phyloP scores from a whole-genome alignment of 2,113 vertebrate species.

The Anser brachyrhynchus region DNA sequence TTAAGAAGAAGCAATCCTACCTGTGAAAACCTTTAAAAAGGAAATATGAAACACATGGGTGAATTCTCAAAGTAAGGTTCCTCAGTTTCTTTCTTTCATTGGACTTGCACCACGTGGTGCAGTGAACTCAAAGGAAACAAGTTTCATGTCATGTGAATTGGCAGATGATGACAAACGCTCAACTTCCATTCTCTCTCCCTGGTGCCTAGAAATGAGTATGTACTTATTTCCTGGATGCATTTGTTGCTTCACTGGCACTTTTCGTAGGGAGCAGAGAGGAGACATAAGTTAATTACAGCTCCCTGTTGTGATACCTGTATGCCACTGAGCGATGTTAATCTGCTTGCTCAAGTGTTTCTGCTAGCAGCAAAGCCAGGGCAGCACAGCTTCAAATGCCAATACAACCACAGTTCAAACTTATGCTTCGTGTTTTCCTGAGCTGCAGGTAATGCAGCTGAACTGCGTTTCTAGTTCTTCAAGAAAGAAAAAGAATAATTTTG shows the following conservation, averaged over 20 bases:
- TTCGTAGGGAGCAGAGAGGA: neutral
- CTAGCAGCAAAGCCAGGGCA: neutral
- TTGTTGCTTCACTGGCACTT: neutral
- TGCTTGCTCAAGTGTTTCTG: neutral
- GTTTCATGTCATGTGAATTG: neutral
- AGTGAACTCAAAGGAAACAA: neutral
- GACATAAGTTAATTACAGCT: neutral
- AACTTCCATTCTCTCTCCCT: neutral
- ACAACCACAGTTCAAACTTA: neutral
- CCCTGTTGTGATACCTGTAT: neutral
- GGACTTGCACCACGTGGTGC: neutral
- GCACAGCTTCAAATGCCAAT: neutral
- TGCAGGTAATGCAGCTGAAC: neutral
- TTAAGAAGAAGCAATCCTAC: neutral
- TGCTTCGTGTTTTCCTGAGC: neutral
- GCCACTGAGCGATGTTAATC: neutral
- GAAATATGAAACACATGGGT: neutral
- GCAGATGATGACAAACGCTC: neutral
- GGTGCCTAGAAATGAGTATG: neutral
- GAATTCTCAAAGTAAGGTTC: neutral
- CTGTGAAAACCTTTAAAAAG: neutral
- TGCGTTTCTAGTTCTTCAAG: neutral
- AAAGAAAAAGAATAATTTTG: neutral
- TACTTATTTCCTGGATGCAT: neutral
- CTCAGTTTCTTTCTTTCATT: neutral